phyloP scores from a whole-genome alignment of 2,113 vertebrate species.

The Lipophrys pholis region DNA sequence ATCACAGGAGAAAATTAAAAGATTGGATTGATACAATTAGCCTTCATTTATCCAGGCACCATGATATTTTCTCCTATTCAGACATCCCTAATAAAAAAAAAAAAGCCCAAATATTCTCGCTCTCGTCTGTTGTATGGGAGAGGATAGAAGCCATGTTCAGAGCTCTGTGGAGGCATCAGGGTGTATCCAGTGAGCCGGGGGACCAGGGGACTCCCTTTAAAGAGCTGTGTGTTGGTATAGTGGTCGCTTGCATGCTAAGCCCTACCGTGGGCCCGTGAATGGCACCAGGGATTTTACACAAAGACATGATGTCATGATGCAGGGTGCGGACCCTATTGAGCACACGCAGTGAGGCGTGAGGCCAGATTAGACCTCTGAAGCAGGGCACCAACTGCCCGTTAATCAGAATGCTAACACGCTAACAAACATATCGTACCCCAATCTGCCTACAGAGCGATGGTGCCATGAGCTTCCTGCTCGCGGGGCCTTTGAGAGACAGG shows the following conservation, averaged over 20 bases:
- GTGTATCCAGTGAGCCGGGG: conserved; percentile 65
- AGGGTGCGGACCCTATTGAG: conserved; percentile 88
- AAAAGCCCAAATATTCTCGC: conserved; percentile 20
- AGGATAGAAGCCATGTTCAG: conserved; percentile 55
- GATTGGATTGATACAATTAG: conserved; percentile 21
- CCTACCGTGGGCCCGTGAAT: conserved; percentile 82
- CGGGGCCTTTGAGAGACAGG: conserved; percentile 64
- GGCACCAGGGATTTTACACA: conserved; percentile 88
- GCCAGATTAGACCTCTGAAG: conserved; percentile 86
- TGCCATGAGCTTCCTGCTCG: conserved; percentile 82
- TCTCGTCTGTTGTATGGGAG: neutral
- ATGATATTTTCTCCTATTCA: conserved; percentile 25
- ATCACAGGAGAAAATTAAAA: conserved; percentile 26
- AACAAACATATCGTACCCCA: conserved; percentile 90
- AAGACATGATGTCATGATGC: conserved; percentile 94
- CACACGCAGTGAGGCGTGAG: conserved; percentile 89
- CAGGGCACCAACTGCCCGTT: conserved; percentile 83
- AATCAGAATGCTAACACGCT: conserved; percentile 84
- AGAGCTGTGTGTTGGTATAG: conserved; percentile 78
- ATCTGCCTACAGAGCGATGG: conserved; percentile 87
- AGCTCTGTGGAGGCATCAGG: conserved; percentile 61
- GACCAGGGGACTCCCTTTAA: conserved; percentile 77
- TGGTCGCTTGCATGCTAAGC: conserved; percentile 79
- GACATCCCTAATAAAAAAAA: conserved; percentile 25
- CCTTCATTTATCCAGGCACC: conserved; percentile 33